Base-by-base conservation (phyloP, 2,888 invertebrate species). In the Eulithis prunata region DNA sequence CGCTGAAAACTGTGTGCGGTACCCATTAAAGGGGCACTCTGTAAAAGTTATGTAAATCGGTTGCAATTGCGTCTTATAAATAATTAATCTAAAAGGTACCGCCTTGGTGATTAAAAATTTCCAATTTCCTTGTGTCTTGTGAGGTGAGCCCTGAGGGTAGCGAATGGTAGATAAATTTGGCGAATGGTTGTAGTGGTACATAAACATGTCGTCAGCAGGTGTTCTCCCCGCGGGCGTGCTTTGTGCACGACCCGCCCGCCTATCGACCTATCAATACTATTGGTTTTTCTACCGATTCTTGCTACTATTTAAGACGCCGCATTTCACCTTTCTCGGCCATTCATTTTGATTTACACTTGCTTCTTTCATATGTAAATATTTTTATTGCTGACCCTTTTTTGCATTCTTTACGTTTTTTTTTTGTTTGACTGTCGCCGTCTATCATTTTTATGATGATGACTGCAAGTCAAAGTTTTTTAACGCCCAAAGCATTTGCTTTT, bases 171-270 rank as follows among this genome's bases (percentile, higher is more conserved):
- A 88, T 90, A 89, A 90, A 90, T 91, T 90, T 87, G 83, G 86
- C 85, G 83, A 83, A 80, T 78, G 76, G 80, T 78, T 77, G 84
- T 83, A 82, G 78, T 78, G 75, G 80, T 79, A 76, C 89, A 90
- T 91, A 90, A 91, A 91, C 82, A 88, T 89, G 89, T 90, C 89
- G 77, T 64, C 61, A 71, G 78, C 86, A 83, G 84, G 85, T 84
- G 86, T 75, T 51, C 57, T 71, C 82, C 76, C 84, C 63, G 76
- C 82, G 77, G 83, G 88, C 77, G 82, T 71, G 81, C 89, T 84
- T 89, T 86, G 87, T 85, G 52, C 46, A 11, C 41, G 32, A 46
- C 75, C 74, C 63, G 53, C 62, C 71, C 71, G 72, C 71, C 69
- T 57, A 58, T 61, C 64, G 3, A 14, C 63, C 64, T 64, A 64